phyloP scores from a whole-genome alignment of 2,888 invertebrate species.

The Drosophila limbata region DNA sequence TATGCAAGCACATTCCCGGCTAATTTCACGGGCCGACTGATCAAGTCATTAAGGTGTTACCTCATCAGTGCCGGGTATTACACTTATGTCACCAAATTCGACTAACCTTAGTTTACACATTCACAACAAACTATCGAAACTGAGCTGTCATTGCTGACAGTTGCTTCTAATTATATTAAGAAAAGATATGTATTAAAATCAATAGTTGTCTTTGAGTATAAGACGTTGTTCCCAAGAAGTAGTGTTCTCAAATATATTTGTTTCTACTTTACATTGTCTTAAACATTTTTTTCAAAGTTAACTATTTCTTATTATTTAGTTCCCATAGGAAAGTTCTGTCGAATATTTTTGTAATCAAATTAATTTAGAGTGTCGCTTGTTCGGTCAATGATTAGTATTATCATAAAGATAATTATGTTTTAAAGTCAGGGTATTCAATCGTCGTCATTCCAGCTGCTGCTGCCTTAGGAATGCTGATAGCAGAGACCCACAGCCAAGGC shows the following conservation, averaged over 20 bases:
- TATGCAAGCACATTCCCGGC: slow-evolving; percentile 34
- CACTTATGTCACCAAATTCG: neutral
- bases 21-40: slow-evolving; percentile 41
- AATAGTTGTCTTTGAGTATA: too few relatives aligned
- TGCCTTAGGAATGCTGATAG: slow-evolving; percentile 34
- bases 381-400: too few relatives aligned
- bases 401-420: neutral
- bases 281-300: neutral
- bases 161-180: too few relatives aligned
- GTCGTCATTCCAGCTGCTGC: neutral
- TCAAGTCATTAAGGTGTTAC: slow-evolving; percentile 41
- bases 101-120: neutral
- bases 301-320: neutral
- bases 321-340: neutral
- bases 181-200: neutral
- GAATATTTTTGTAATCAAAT: too few relatives aligned
- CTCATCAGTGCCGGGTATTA: neutral
- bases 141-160: neutral
- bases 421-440: neutral
- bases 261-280: too few relatives aligned
- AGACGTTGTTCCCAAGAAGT: too few relatives aligned
- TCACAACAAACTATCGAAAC: neutral
- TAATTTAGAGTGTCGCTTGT: too few relatives aligned
- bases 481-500: slow-evolving; percentile 14
- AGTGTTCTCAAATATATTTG: too few relatives aligned